These are phyloP conservation scores for Limnephilus marmoratus DNA, from an alignment of 2,888 invertebrate species.

Conservation along the genomic window DNA sequence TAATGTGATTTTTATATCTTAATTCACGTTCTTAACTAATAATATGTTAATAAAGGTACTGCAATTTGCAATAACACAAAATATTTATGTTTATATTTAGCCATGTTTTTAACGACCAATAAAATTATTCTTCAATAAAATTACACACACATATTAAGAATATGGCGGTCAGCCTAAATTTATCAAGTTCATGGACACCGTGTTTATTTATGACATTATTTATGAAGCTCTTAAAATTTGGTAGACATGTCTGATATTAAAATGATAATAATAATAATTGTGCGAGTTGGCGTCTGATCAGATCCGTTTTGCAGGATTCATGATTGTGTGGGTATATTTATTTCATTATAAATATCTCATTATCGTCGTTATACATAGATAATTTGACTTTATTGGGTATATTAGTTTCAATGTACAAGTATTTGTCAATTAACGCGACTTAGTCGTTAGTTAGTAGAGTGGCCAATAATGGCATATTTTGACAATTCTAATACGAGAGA, in stretches of 20 bases:
- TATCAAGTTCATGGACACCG: constrained; percentile 5
- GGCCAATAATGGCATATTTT: too few species aligned
- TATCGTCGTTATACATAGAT: neutral
- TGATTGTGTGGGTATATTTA: neutral
- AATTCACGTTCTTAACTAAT: neutral
- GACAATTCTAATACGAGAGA: too few species aligned
- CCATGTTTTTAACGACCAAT: neutral
- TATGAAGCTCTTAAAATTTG: constrained; percentile 7
- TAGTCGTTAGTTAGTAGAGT: too few species aligned
- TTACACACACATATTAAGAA: neutral
- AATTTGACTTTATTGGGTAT: neutral
- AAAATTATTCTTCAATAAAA: neutral
- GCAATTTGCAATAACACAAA: neutral
- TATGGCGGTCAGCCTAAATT: neutral
- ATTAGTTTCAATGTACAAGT: neutral
- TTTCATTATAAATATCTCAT: neutral
- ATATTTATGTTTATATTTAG: neutral
- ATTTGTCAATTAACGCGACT: too few species aligned
- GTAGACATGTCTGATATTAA: neutral
- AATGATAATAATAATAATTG: neutral
- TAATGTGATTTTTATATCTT: neutral
- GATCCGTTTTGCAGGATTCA: neutral
- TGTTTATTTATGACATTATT: neutral
- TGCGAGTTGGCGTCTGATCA: constrained; percentile 13
- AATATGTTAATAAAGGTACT: neutral